Evolutionary conservation across 2,113 vertebrate genomes (phyloP).

Genomic region (Phrynosoma blainvillii): DNA sequence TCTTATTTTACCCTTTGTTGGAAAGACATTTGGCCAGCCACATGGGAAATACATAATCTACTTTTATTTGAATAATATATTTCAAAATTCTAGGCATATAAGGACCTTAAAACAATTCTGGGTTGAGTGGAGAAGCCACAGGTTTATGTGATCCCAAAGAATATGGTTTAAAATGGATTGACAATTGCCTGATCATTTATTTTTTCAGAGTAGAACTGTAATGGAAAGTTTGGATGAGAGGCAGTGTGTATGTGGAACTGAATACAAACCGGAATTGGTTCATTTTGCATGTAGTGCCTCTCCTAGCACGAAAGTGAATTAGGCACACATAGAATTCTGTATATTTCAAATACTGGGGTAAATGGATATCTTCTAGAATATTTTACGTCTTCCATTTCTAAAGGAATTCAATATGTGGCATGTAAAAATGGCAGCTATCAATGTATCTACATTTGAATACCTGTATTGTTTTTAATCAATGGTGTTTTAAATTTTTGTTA

Average conservation of each 20-base stretch:
- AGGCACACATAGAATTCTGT: background rate
- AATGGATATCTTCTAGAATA: background rate
- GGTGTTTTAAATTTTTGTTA: too few relatives aligned
- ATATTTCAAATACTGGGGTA: background rate
- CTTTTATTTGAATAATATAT: conserved; percentile 86
- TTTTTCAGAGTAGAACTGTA: background rate
- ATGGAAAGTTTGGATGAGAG: conserved; percentile 40
- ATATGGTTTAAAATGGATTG: conserved; percentile 71
- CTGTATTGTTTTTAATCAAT: too few relatives aligned
- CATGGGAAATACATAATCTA: conserved; percentile 86
- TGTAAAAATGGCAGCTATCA: conserved; percentile 4
- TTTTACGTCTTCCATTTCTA: conserved; percentile 29
- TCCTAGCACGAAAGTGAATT: background rate
- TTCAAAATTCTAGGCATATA: conserved; percentile 77
- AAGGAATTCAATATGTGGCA: conserved; percentile 16
- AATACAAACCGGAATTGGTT: background rate
- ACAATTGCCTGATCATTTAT: conserved; percentile 59
- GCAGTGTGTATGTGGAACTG: background rate
- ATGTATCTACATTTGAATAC: background rate
- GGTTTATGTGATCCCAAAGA: conserved; percentile 73
- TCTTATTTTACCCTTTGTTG: conserved; percentile 85
- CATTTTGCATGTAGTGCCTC: background rate
- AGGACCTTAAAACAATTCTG: conserved; percentile 79
- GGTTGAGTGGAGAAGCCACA: conserved; percentile 65
- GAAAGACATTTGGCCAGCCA: conserved; percentile 85